Evolutionary conservation across 2,113 vertebrate species (phyloP).

Genomic region (Xerus inauris): DNA sequence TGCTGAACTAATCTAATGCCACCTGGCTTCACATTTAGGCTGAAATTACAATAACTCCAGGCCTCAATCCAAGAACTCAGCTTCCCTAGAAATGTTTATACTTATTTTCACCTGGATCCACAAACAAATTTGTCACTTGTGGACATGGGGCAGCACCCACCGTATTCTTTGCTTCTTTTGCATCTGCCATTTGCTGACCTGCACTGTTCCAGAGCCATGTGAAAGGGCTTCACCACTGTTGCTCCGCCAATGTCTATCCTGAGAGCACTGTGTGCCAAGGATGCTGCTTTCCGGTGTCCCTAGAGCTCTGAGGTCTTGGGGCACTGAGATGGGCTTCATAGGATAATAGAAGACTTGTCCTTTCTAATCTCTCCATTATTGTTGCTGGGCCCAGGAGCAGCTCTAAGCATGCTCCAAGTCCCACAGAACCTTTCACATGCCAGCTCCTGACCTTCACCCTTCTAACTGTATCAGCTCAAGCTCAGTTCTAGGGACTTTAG

Average conservation of each 20-base stretch:
- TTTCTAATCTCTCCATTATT: accelerated
- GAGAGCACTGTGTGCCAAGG: background rate
- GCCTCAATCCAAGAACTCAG: background rate
- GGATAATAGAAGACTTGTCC: background rate
- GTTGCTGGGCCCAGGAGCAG: background rate
- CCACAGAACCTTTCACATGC: background rate
- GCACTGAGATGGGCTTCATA: too few relatives aligned
- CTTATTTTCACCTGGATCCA: background rate
- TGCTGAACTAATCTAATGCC: background rate
- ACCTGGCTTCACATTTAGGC: background rate
- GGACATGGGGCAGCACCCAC: background rate
- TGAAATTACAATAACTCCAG: background rate
- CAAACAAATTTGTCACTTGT: background rate
- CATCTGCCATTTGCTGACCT: background rate
- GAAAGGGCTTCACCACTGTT: background rate
- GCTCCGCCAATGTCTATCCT: background rate
- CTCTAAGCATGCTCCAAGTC: too few relatives aligned
- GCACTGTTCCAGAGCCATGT: too few relatives aligned
- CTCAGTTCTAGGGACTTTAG: background rate
- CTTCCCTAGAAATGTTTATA: background rate
- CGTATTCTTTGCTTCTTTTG: background rate
- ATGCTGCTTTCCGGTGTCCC: background rate
- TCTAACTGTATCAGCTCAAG: background rate
- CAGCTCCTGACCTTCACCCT: background rate
- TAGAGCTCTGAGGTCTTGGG: accelerated